Base-by-base conservation (phyloP, 2,797 vertebrate genomes). In the Dermochelys coriacea region DNA sequence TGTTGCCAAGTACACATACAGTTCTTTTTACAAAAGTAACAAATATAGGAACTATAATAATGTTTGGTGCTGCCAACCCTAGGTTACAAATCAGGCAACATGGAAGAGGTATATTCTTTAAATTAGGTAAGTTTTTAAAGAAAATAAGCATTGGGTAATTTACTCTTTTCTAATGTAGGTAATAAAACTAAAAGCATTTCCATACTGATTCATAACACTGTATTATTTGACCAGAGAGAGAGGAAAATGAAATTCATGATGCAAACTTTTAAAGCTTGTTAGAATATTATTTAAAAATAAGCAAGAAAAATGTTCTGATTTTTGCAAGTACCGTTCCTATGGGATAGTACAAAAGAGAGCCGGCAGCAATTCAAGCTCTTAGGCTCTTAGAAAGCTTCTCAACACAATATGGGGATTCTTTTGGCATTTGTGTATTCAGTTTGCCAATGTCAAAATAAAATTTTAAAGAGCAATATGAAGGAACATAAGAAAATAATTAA, bases 371-470 rank as follows among this genome's bases (percentile, higher is more conserved):
- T 91, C 92, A 85, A 81, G 85, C 45, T 92, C 85, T 78, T 84
- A 54, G 92, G 52, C 83, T 94, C 92, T 71, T 86, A 52, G 50
- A 94, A 94, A 86, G 61, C 86, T 90, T 89, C 81, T 91, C 80
- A 89, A 59, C 23, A 87, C 55, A 88, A 37, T 25, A 71, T 81
- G 79, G 88, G 78, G 94, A 96, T 91, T 92, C 50, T 91, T 74
- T 80, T 92, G 83, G 85, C 34, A 93, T 85, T 87, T 86, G 57
- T 84, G 80, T 34, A 51, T 91, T 82, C 88, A 68, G 52, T 93
- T 91, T 85, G 37, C 50, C 75, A 84, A 47, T 71, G 68, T 87
- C 55, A 94, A 93, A 90, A 93, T 54, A 90, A 92, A 93, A 87
- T 88, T 61, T 88, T 86, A 78, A 96, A 91, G 82, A 91, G 37